phyloP scores from a whole-genome alignment of 1,140 invertebrate species.

The Gonatopus flavifemur region DNA sequence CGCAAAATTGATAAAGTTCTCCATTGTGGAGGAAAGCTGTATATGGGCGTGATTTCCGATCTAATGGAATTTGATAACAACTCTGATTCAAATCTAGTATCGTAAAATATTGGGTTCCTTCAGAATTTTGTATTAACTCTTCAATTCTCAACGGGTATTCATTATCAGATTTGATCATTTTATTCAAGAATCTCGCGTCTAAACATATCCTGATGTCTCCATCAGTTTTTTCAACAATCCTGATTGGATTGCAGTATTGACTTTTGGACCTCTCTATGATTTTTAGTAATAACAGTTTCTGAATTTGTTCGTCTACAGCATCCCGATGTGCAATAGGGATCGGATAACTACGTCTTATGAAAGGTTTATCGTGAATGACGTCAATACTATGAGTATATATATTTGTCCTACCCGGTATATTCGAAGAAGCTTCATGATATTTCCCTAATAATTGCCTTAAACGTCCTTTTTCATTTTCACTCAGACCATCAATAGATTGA shows the following conservation, averaged over 20 bases:
- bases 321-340: not conserved
- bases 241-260: constrained; percentile 14
- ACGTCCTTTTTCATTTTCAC: not conserved
- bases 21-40: not conserved
- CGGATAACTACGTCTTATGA: constrained; percentile 3
- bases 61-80: not conserved
- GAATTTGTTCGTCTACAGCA: constrained; percentile 6
- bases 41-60: too few relatives aligned
- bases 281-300: constrained; percentile 3
- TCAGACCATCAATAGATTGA: not conserved
- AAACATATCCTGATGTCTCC: constrained; percentile 17
- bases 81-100: not conserved
- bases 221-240: constrained; percentile 17
- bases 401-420: constrained; percentile 1
- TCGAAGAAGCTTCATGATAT: constrained; percentile 1
- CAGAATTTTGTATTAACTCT: not conserved
- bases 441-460: not conserved
- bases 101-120: not conserved
- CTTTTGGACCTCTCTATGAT: constrained; percentile 11
- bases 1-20: too few relatives aligned
- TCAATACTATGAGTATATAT: constrained; percentile 6
- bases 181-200: constrained; percentile 25
- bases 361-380: constrained; percentile 2
- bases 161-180: constrained; percentile 18
- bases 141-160: constrained; percentile 3